These are phyloP conservation scores for Tenthredo scrophulariae DNA, from an alignment of 2,888 invertebrate species.

Conservation along the genomic window DNA sequence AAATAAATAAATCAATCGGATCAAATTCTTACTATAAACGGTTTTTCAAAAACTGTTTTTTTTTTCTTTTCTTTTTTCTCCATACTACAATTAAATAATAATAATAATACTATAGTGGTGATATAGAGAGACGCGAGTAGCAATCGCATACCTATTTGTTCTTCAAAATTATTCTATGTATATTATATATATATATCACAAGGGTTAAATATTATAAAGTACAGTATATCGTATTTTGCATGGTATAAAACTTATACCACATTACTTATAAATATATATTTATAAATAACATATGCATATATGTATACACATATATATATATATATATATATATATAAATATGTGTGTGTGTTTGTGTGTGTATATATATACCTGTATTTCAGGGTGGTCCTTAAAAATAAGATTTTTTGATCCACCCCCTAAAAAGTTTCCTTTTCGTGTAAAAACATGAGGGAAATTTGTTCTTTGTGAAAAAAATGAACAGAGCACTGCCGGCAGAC, in stretches of 20 bases:
- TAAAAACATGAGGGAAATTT: no score
- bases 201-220: background rate
- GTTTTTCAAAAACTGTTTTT: constrained; percentile 15
- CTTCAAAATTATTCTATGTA: background rate
- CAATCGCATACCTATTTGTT: background rate
- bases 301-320: background rate
- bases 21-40: no score
- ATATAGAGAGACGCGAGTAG: background rate
- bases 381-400: no score
- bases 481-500: no score
- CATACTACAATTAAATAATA: background rate
- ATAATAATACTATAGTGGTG: background rate
- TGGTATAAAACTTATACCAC: background rate
- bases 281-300: no score
- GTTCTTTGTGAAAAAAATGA: no score
- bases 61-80: background rate
- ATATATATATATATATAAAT: no score
- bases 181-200: background rate
- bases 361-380: no score
- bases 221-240: constrained; percentile 21
- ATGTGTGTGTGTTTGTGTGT: no score
- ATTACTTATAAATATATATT: background rate
- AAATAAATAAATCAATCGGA: background rate
- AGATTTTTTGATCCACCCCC: no score
- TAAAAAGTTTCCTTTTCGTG: no score